phyloP scores from a whole-genome alignment of 2,888 invertebrate genomes.

The Macrosoma leucophasiata region DNA sequence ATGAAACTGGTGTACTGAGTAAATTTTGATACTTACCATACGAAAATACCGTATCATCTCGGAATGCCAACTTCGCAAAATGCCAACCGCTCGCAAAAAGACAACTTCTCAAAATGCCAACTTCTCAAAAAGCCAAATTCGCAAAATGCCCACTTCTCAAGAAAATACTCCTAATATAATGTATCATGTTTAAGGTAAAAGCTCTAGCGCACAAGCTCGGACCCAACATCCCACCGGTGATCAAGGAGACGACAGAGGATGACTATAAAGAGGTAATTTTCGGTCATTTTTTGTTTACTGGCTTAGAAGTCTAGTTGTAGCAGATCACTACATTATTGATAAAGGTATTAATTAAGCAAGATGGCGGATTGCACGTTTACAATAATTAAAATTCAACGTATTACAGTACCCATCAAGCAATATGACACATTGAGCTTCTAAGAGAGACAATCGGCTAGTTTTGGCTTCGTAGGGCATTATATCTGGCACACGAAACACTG shows the following conservation, averaged over 20 bases:
- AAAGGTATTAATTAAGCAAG: neutral
- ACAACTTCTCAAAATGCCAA: too few relatives aligned
- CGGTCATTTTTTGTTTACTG: slow-evolving; percentile 8
- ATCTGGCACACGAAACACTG: too few relatives aligned
- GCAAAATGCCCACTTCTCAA: too few relatives aligned
- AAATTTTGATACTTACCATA: too few relatives aligned
- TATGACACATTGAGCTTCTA: neutral
- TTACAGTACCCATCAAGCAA: neutral
- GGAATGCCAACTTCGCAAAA: too few relatives aligned
- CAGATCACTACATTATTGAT: neutral
- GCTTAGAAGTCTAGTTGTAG: neutral
- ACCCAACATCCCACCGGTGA: slow-evolving; percentile 47
- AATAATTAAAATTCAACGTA: neutral
- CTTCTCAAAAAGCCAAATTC: too few relatives aligned
- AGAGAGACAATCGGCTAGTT: too few relatives aligned
- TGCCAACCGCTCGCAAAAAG: too few relatives aligned
- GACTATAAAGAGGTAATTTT: slow-evolving; percentile 23
- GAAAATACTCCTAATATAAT: too few relatives aligned
- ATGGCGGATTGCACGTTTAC: neutral
- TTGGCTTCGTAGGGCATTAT: too few relatives aligned
- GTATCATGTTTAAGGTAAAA: slow-evolving; percentile 38
- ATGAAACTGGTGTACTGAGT: too few relatives aligned
- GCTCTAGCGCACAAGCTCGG: slow-evolving; percentile 44
- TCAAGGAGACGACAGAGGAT: slow-evolving; percentile 8
- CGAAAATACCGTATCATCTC: too few relatives aligned